Percentiles rank a stretch among this genome's conserved stretches.
phyloP scores from a whole-genome alignment of 2,888 invertebrate genomes.

The Cenopis cana region DNA sequence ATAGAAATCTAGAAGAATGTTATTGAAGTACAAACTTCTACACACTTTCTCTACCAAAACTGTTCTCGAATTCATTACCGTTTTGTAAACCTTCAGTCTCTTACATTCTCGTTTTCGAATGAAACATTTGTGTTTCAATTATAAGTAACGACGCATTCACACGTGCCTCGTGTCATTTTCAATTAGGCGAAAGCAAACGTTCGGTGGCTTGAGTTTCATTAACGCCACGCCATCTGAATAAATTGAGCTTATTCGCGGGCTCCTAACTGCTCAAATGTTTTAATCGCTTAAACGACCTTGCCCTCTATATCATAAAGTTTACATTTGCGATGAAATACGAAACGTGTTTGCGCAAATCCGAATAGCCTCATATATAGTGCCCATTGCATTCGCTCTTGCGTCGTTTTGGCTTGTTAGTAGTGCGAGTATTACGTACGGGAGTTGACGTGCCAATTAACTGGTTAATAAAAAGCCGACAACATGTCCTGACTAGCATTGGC shows the following conservation, averaged over 20 bases:
- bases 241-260: neutral
- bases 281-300: conserved; percentile 9
- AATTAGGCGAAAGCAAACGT: conserved; percentile 68
- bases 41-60: conserved; percentile 12
- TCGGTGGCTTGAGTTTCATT: conserved; percentile 59
- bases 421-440: neutral
- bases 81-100: conserved; percentile 1
- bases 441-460: conserved; percentile 18
- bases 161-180: conserved; percentile 59
- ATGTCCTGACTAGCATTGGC: neutral
- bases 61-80: conserved; percentile 17
- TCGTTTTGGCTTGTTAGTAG: neutral
- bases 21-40: too few species aligned
- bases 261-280: neutral
- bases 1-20: too few species aligned
- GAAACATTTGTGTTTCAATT: conserved; percentile 36
- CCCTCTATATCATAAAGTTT: neutral
- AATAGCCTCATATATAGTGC: neutral
- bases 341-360: neutral
- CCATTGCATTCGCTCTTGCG: neutral
- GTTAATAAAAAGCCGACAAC: neutral
- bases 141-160: conserved; percentile 37
- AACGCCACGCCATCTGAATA: conserved; percentile 55
- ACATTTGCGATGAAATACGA: conserved; percentile 1
- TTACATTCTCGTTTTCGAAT: conserved; percentile 16